A percentile compares a stretch with the other conserved stretches of the same genome.
Conservation (phyloP, 2,113 vertebrate genomes). For the Progne subis region DNA sequence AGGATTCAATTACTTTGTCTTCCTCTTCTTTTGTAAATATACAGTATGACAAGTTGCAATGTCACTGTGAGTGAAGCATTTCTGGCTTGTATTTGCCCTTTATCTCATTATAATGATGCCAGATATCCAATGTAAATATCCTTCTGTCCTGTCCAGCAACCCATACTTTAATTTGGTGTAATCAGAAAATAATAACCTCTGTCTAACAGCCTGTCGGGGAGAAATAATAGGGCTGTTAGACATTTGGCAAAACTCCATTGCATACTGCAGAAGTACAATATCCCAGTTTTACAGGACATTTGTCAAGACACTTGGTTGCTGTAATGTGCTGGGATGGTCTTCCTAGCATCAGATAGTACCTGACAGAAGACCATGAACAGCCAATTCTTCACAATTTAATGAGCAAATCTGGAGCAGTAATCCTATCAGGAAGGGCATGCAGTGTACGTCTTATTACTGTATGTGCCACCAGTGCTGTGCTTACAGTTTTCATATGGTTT, state of each 20-base stretch:
- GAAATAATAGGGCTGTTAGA: slow-evolving; percentile 49
- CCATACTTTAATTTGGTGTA: slow-evolving; percentile 44
- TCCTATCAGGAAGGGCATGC: not conserved
- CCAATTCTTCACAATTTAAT: slow-evolving; percentile 17
- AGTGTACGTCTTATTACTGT: not conserved
- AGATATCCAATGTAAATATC: slow-evolving; percentile 53
- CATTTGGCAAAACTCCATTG: slow-evolving; percentile 30
- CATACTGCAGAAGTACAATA: not conserved
- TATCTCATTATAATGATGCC: slow-evolving; percentile 42
- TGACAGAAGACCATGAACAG: slow-evolving; percentile 18
- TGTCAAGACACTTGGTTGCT: not conserved
- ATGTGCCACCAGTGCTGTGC: not conserved
- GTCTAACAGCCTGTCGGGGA: slow-evolving; percentile 42
- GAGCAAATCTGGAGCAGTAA: slow-evolving; percentile 14
- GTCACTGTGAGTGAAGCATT: not conserved
- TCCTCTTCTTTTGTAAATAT: not conserved
- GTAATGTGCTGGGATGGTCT: not conserved
- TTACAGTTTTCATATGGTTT: not conserved
- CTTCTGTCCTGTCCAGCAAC: slow-evolving; percentile 44
- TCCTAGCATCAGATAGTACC: not conserved
- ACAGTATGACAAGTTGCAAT: not conserved
- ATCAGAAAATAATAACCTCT: slow-evolving; percentile 51
- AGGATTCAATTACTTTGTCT: not conserved
- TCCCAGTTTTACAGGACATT: not conserved
- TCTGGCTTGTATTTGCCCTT: slow-evolving; percentile 18